These are phyloP conservation scores for Odontamblyopus rebecca DNA, from an alignment of 2,797 vertebrate species.

Conservation along the genomic window DNA sequence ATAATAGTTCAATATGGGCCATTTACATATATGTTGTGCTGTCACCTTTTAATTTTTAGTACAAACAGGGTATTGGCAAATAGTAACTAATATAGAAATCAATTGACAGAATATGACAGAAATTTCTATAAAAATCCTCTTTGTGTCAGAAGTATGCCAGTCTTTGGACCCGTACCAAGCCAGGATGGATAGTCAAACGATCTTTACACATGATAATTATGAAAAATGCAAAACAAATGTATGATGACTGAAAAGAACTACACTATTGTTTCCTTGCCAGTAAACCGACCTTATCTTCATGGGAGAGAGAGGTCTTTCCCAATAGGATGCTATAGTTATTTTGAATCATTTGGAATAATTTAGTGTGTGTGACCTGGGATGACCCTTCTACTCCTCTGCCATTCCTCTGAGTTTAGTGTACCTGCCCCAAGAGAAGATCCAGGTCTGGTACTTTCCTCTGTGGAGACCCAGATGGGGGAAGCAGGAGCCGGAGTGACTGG, in stretches of 20 bases:
- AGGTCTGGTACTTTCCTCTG: conserved; percentile 40
- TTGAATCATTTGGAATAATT: conserved; percentile 49
- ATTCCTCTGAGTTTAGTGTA: conserved; percentile 61
- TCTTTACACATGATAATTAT: not conserved
- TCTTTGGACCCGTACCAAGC: not conserved
- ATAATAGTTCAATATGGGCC: too few relatives aligned
- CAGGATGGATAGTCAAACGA: not conserved
- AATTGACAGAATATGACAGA: not conserved
- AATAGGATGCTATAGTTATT: conserved; percentile 5
- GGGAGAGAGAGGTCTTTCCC: not conserved
- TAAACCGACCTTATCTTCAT: not conserved
- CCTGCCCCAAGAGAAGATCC: conserved; percentile 39
- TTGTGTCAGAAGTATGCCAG: not conserved
- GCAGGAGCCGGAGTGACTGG: conserved; percentile 51
- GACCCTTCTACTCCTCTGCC: conserved; percentile 26
- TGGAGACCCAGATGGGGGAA: conserved; percentile 37
- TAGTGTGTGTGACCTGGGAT: conserved; percentile 29
- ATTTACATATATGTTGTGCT: not conserved
- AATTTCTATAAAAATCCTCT: not conserved
- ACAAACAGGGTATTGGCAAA: not conserved
- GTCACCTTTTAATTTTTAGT: not conserved
- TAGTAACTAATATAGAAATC: not conserved
- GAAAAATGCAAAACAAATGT: not conserved
- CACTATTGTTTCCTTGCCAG: not conserved
- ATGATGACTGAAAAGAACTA: not conserved